phyloP scores from a whole-genome alignment of 2,888 invertebrate genomes.

The Gerris lacustris region DNA sequence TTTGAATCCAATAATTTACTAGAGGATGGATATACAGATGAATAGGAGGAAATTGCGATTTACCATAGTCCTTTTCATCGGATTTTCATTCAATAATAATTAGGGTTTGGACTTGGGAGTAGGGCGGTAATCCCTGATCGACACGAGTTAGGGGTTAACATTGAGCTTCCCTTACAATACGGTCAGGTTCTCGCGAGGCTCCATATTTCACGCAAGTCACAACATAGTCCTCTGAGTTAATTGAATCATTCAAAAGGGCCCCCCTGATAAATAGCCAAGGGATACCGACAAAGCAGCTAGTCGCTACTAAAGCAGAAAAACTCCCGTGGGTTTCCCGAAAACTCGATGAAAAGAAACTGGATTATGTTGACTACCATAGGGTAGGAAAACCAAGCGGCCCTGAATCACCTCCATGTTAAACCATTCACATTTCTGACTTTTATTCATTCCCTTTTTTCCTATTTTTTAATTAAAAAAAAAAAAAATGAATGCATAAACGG shows the following conservation, averaged over 20 bases:
- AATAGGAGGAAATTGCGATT: too few relatives aligned
- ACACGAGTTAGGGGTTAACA: not conserved
- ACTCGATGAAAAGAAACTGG: too few relatives aligned
- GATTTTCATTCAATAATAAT: not conserved
- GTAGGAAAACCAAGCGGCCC: too few relatives aligned
- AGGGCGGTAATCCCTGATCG: not conserved
- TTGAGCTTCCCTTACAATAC: not conserved
- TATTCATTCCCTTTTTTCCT: too few relatives aligned
- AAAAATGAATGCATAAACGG: too few relatives aligned
- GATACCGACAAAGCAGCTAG: not conserved
- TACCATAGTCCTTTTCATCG: not conserved
- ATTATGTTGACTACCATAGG: too few relatives aligned
- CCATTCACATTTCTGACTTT: too few relatives aligned
- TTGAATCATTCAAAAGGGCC: not conserved
- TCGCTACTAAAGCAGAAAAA: not conserved
- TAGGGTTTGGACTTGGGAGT: not conserved
- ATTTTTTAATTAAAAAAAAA: too few relatives aligned
- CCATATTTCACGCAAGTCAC: conserved; percentile 3
- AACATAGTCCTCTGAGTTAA: not conserved
- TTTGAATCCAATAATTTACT: too few relatives aligned
- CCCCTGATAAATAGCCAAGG: not conserved
- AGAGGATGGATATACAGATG: too few relatives aligned
- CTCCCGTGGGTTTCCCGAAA: not conserved
- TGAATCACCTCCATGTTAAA: too few relatives aligned
- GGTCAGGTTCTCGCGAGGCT: not conserved